A percentile compares a stretch with the other conserved stretches of the same genome.
phyloP scores from a whole-genome alignment of 2,797 vertebrate species.

The Xiphorhynchus erythropygius region DNA sequence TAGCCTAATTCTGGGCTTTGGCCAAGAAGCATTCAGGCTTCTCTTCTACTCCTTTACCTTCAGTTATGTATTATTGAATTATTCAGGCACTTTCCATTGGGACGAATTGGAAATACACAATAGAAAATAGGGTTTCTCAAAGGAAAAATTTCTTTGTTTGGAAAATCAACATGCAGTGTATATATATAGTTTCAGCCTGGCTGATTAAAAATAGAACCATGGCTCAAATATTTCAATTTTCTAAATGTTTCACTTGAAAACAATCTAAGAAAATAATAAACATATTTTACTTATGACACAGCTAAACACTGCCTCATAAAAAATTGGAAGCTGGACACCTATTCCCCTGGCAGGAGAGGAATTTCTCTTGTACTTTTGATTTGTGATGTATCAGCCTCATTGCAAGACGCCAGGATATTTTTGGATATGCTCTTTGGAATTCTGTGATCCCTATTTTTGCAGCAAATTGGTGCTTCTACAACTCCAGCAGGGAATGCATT shows the following conservation, averaged over 20 bases:
- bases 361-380: background rate
- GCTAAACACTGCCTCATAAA: background rate
- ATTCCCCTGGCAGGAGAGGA: background rate
- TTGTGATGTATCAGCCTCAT: background rate
- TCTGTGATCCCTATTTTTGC: background rate
- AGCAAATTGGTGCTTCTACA: background rate
- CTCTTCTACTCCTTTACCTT: background rate
- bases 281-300: background rate
- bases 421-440: background rate
- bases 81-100: background rate
- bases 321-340: background rate
- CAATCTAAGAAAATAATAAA: background rate
- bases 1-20: background rate
- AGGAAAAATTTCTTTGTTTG: constrained; percentile 2
- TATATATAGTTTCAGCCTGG: background rate
- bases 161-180: background rate
- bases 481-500: background rate
- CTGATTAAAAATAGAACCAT: background rate
- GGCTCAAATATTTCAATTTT: background rate
- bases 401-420: background rate
- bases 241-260: background rate
- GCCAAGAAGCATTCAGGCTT: constrained; percentile 25
- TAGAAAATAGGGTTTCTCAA: background rate
- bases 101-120: background rate
- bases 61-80: background rate